A percentile compares a stretch with the other conserved stretches of the same genome.
Conservation (phyloP, 2,888 invertebrate species). For the Campaea margaritaria region DNA sequence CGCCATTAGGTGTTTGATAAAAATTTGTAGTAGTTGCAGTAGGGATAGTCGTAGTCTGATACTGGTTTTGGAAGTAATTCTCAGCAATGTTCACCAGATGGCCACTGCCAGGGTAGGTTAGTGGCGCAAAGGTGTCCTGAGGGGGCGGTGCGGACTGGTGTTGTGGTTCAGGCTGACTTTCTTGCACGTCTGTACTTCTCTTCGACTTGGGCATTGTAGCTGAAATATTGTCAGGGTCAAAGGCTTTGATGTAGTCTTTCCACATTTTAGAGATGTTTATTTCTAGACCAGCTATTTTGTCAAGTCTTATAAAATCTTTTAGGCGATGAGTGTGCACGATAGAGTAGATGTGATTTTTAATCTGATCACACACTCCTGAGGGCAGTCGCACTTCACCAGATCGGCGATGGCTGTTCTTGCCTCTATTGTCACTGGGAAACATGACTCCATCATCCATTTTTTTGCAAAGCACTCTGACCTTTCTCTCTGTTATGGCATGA, state of each 20-base stretch:
- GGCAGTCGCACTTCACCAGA: conserved; percentile 82
- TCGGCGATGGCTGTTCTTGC: conserved; percentile 81
- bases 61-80: conserved; percentile 81
- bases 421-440: conserved; percentile 85
- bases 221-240: conserved; percentile 81
- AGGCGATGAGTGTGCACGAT: conserved; percentile 81
- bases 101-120: conserved; percentile 77
- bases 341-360: conserved; percentile 83
- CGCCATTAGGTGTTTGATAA: conserved; percentile 75
- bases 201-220: conserved; percentile 81
- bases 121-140: conserved; percentile 68
- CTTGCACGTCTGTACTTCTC: conserved; percentile 63
- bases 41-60: conserved; percentile 70
- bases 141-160: conserved; percentile 51
- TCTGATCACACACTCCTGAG: conserved; percentile 78
- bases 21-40: conserved; percentile 71
- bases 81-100: conserved; percentile 81
- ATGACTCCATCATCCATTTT: conserved; percentile 86
- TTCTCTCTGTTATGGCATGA: conserved; percentile 84
- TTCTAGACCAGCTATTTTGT: conserved; percentile 84
- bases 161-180: conserved; percentile 50
- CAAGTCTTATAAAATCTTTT: conserved; percentile 81
- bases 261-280: conserved; percentile 86
- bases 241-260: conserved; percentile 84
- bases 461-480: conserved; percentile 84